Base-by-base conservation (phyloP, 2,888 invertebrate genomes). In the Oxyteleia sp. region DNA sequence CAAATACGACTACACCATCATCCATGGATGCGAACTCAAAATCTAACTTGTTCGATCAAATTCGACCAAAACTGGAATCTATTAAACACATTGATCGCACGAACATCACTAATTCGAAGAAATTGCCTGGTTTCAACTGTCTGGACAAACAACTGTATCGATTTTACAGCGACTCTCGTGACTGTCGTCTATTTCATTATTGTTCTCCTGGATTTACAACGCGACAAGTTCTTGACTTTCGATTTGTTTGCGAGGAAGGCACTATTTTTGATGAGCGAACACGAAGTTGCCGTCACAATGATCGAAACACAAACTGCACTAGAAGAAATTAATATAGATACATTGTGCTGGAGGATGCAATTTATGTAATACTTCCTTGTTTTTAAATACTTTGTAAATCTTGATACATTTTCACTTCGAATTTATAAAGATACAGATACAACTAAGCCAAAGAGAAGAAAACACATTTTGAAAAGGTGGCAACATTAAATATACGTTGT, bases 151-250 rank as follows among this genome's bases (percentile, higher is more conserved):
- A 94, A 76, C 92, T 95, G 87, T 94, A 95, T 85, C 93, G 93
- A 76, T 95, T 95, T 89, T 95, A 95, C 87, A 94, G 95, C 0
- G 95, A 95, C 89, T 93, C 93, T 53, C 93, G 94, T 78, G 95
- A 95, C 89, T 95, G 95, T 85, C 93, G 95, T 82, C 90, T 95
- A 84, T 95, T 95, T 87, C 95, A 95, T 88, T 95, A 95, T 85
- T 95, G 95, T 89, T 95, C 95, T 2, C 94, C 94, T n/a, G 95
- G 95, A 10, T 95, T 94, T 87, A 94, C 94, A 20, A 90, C 93
- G 74, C 93, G 94, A 79, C 95, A 95, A 89, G 93, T 95, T 80
- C 91, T 95, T 38, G 95, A 95, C 89, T 94, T 95, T 91, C 94
- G 95, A 87, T 95, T 95, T 87, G 94, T 95, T 13, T 95, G 95